Percentiles rank a stretch among this genome's conserved stretches.
These are phyloP conservation scores for Monochamus alternatus DNA, from an alignment of 2,888 invertebrate species.

Conservation along the genomic window DNA sequence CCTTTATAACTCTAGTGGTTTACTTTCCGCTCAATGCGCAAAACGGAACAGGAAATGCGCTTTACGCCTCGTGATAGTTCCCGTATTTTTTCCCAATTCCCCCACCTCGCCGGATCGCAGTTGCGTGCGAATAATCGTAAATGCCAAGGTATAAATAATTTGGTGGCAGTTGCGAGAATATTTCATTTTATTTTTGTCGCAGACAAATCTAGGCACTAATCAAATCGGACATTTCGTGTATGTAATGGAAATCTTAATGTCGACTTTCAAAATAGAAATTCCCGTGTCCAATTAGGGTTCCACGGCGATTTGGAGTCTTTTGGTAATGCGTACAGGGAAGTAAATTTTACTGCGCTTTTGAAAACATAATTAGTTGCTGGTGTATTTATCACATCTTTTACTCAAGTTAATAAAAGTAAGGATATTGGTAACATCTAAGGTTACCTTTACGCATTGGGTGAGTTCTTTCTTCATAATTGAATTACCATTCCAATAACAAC, in stretches of 20 bases:
- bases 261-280: not conserved
- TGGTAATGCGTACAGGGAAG: too few species aligned
- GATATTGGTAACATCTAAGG: too few species aligned
- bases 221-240: not conserved
- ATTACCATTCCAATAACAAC: too few species aligned
- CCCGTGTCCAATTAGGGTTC: not conserved
- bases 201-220: not conserved
- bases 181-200: conserved; percentile 23
- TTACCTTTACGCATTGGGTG: too few species aligned
- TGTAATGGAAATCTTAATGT: not conserved
- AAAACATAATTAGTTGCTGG: too few species aligned
- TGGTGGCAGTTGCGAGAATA: conserved; percentile 7
- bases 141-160: conserved; percentile 55
- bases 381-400: too few species aligned
- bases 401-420: too few species aligned
- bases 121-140: conserved; percentile 52
- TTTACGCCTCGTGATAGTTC: conserved; percentile 15
- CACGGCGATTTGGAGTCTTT: too few species aligned
- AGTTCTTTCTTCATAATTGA: too few species aligned
- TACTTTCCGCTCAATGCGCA: not conserved
- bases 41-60: conserved; percentile 29
- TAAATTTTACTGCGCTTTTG: too few species aligned
- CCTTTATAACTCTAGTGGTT: not conserved
- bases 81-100: conserved; percentile 27
- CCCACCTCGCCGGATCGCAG: conserved; percentile 14